Evolutionary conservation across 2,113 vertebrate genomes (phyloP), one percentile per base, ranked within the genome.

Genomic region (Ptychochromis oligacanthus): DNA sequence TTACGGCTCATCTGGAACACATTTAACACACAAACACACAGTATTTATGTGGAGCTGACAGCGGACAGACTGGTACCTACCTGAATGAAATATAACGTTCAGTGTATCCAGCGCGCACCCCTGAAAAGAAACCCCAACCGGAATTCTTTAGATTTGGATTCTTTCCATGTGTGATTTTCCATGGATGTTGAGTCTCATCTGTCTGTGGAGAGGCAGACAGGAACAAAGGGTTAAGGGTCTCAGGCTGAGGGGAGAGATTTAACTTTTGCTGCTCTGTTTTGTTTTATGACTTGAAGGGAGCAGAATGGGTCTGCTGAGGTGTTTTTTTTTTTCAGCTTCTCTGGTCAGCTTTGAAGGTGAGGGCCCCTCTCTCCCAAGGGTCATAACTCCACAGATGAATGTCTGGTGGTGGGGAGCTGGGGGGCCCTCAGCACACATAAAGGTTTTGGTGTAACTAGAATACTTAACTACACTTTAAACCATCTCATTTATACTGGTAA

Each of bases 1-100:
- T 88, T 54, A 54, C 28, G 31, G 81, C 85, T 92, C 93, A 94
- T 94, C 93, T 95, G 94, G 94, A 94, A 93, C 59, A 77, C 84
- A 94, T 94, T 93, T 81, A 80, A 75, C 77, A 36, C 67, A 83
- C 59, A 91, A 83, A 79, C 78, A 59, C 64, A 22, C 26, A 43
- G 54, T 86, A 86, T 82, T 60, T 88, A 87, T 88, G 64, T 28
- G 11, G 62, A 77, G 80, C 76, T 80, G 87, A 82, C 75, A 79
- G 86, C 57, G 79, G 82, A 92, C 77, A 36, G 85, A 81, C 83
- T 81, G 86, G 87, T 93, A 92, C 90, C 88, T 92, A 82, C 77
- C 80, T 85, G 40, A 56, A 34, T 85, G 83, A 95, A 90, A 88
- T 89, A 86, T 82, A 80, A 82, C 83, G 59, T 86, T 55, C 80